These are phyloP conservation scores for Cistogaster globosa DNA, from an alignment of 2,888 invertebrate genomes.

Conservation along the genomic window DNA sequence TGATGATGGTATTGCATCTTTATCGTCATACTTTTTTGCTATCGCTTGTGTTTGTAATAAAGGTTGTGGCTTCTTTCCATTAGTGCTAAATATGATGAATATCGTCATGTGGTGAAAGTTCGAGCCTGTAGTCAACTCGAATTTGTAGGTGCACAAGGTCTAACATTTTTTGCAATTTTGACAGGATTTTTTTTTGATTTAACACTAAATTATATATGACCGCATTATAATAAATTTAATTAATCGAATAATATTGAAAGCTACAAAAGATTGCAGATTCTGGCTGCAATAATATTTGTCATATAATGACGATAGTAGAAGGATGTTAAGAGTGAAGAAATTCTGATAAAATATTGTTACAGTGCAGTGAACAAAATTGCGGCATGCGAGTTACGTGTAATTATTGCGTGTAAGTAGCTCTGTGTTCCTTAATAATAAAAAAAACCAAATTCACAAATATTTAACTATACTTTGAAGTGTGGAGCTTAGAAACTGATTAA, in stretches of 20 bases:
- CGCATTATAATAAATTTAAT: constrained; percentile 73
- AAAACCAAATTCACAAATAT: too few relatives aligned
- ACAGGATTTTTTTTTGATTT: not conserved
- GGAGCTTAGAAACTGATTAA: too few relatives aligned
- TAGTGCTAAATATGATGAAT: constrained; percentile 41
- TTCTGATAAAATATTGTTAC: too few relatives aligned
- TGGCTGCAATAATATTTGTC: not conserved
- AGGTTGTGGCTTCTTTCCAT: constrained; percentile 61
- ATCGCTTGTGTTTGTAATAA: constrained; percentile 39
- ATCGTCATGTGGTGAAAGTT: constrained; percentile 23
- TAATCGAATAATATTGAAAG: constrained; percentile 69
- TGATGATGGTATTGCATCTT: constrained; percentile 16
- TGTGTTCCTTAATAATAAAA: too few relatives aligned
- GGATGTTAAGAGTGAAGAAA: not conserved
- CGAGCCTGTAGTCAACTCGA: constrained; percentile 4
- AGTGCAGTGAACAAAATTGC: too few relatives aligned
- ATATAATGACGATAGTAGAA: not conserved
- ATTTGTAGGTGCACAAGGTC: constrained; percentile 22
- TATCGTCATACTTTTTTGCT: constrained; percentile 8
- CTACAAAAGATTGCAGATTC: constrained; percentile 28
- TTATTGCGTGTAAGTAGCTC: too few relatives aligned
- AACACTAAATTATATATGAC: constrained; percentile 69
- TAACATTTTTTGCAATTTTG: constrained; percentile 15
- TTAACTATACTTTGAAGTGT: too few relatives aligned
- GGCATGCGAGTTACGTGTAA: too few relatives aligned